These are phyloP conservation scores for Chaetogeoica ovagalla DNA, from an alignment of 2,888 invertebrate species.

Conservation along the genomic window DNA sequence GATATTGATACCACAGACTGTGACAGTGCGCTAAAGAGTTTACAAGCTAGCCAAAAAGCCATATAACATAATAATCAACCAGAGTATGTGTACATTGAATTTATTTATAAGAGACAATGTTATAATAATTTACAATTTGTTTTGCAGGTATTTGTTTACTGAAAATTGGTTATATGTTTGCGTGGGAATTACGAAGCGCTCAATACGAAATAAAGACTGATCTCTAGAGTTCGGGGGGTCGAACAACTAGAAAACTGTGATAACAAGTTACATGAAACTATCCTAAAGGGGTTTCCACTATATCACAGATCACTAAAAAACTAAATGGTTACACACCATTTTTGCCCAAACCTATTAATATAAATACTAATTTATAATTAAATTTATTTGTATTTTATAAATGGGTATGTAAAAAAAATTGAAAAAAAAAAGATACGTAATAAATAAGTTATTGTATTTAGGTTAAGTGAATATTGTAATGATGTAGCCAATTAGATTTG, in stretches of 20 bases:
- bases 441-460: conserved; percentile 30
- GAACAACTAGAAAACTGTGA: conserved; percentile 52
- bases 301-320: conserved; percentile 35
- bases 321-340: conserved; percentile 21
- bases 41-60: conserved; percentile 63
- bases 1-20: conserved; percentile 96
- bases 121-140: not conserved
- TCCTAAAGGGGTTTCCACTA: not conserved
- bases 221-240: conserved; percentile 47
- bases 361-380: conserved; percentile 23
- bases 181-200: conserved; percentile 26
- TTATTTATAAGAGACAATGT: not conserved
- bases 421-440: not conserved
- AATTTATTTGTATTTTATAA: conserved; percentile 20
- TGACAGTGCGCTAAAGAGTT: conserved; percentile 87
- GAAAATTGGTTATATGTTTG: conserved; percentile 33
- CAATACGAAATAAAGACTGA: conserved; percentile 49
- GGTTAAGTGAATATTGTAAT: conserved; percentile 14
- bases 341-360: conserved; percentile 21
- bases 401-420: conserved; percentile 29
- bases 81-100: not conserved
- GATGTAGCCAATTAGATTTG: conserved; percentile 28
- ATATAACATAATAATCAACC: conserved; percentile 6
- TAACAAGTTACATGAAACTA: conserved; percentile 30
- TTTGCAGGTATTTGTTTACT: conserved; percentile 5